Base-by-base conservation (phyloP, 2,797 vertebrate species). In the Macropodus opercularis region DNA sequence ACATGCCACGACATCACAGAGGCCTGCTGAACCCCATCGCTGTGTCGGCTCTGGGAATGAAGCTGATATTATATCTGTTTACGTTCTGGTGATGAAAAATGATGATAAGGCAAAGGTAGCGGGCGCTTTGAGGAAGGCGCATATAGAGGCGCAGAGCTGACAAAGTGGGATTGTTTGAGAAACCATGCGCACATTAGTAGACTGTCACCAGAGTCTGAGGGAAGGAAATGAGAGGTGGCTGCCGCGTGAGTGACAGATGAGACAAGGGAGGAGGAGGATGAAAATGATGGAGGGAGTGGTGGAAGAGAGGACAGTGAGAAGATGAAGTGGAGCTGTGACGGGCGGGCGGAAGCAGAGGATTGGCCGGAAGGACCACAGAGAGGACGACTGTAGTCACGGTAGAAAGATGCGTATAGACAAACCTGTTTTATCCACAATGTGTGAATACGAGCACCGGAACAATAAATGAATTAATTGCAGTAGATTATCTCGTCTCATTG, bases 21-120 rank as follows among this genome's bases (percentile, higher is more conserved):
- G 57, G 52, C 73, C 78, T 70, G 70, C 71, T 81, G 75, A 84
- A 83, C 72, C 64, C 42, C 72, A 86, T 72, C 76, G 77, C 77
- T 32, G 65, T 65, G 64, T 64, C 81, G 75, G 79, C 76, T 44
- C 35, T 67, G 62, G 62, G 72, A 81, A 78, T 69, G 70, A 62
- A 61, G 49, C 75, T 62, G 80, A 80, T 83, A 67, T 60, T 63
- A 84, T 84, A 76, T 80, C 56, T 85, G 81, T 87, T 87, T 90
- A 85, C 74, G 80, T 80, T 86, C 79, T 62, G 44, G 52, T 34
- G 62, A 80, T 76, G 63, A 63, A 80, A 69, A 81, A 76, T 50
- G 35, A 77, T n/a, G 41, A 71, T 69, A 47, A 27, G 56, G 73
- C 46, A 46, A 55, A 68, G 40, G 60, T 63, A 56, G 63, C 19